Evolutionary conservation across 1,140 invertebrate genomes (phyloP).

Genomic region (Leptopilina clavipes): DNA sequence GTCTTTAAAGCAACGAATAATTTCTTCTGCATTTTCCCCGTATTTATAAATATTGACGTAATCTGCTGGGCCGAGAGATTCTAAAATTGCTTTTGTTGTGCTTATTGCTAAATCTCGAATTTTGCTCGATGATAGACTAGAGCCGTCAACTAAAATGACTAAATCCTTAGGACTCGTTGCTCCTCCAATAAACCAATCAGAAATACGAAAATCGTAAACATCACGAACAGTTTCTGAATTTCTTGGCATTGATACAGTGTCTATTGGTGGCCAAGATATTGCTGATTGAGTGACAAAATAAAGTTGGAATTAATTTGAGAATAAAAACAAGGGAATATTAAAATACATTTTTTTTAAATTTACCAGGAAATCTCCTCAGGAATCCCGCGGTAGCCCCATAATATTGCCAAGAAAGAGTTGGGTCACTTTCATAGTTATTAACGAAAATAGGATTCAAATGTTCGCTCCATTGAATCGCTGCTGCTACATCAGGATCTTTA

Average conservation of each 20-base stretch:
- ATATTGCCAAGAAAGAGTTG: slow-evolving; percentile 96
- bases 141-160: slow-evolving; percentile 91
- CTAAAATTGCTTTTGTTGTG: slow-evolving; percentile 90
- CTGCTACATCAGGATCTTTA: slow-evolving; percentile 84
- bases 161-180: slow-evolving; percentile 98
- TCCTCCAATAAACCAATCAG: slow-evolving; percentile 95
- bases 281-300: slow-evolving; percentile 67
- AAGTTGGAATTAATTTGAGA: not conserved
- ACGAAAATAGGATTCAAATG: slow-evolving; percentile 92
- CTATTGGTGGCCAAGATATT: slow-evolving; percentile 84
- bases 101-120: slow-evolving; percentile 89
- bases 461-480: slow-evolving; percentile 94
- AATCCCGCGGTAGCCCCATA: slow-evolving; percentile 95
- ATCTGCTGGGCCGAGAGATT: slow-evolving; percentile 97
- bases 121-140: slow-evolving; percentile 88
- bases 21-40: slow-evolving; percentile 83
- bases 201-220: slow-evolving; percentile 90
- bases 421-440: slow-evolving; percentile 94
- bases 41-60: slow-evolving; percentile 96
- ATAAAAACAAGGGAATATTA: slow-evolving; percentile 35
- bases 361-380: slow-evolving; percentile 94
- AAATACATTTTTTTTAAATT: slow-evolving; percentile 40
- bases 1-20: slow-evolving; percentile 91
- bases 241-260: slow-evolving; percentile 59
- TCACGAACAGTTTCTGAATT: slow-evolving; percentile 79